Conservation (phyloP, 2,113 vertebrate species). For the Atractosteus spatula region DNA sequence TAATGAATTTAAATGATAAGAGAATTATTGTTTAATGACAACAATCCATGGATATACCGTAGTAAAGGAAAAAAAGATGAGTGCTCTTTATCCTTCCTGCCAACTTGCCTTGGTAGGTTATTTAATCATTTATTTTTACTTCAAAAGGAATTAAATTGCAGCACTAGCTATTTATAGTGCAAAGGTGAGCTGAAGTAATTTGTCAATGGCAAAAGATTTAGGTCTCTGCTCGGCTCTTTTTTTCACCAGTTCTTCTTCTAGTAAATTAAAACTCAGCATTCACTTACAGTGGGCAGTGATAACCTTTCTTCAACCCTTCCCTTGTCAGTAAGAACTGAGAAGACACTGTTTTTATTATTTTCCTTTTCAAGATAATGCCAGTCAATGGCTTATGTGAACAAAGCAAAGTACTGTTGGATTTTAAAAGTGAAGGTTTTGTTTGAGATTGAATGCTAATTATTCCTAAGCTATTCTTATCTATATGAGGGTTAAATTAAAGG, state of each 20-base stretch:
- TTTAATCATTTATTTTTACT: slow-evolving; percentile 34
- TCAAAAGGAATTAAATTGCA: slow-evolving; percentile 38
- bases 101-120: slow-evolving; percentile 24
- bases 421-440: slow-evolving; percentile 1
- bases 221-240: background rate
- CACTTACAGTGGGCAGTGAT: background rate
- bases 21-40: too few species aligned
- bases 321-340: background rate
- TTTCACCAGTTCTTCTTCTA: background rate
- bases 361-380: slow-evolving; percentile 4
- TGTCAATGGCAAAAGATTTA: slow-evolving; percentile 28
- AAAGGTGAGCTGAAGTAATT: slow-evolving; percentile 34
- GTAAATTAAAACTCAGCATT: slow-evolving; percentile 4
- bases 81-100: slow-evolving; percentile 23
- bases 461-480: too few species aligned
- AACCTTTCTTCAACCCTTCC: background rate
- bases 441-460: too few species aligned
- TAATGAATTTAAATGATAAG: too few species aligned
- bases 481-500: too few species aligned
- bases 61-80: background rate
- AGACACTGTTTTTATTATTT: background rate
- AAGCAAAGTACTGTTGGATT: background rate
- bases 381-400: background rate
- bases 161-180: slow-evolving; percentile 26
- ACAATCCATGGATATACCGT: background rate